A percentile compares a stretch with the other conserved stretches of the same genome.
Evolutionary conservation across 2,888 invertebrate species (phyloP).

Genomic region (Nomada lathburiana): DNA sequence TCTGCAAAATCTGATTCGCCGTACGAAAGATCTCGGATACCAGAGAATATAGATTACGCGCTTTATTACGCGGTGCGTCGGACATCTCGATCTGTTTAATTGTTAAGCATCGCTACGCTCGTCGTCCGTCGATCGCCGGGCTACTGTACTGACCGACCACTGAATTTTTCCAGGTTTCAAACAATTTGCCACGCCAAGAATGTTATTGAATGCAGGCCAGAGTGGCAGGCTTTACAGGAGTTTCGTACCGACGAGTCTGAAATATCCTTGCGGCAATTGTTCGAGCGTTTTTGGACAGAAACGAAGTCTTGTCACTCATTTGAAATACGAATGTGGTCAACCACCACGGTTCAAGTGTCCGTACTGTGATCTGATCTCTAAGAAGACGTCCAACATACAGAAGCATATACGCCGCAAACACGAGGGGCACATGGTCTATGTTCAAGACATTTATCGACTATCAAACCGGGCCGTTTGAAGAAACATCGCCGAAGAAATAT

Average conservation of each 20-base stretch:
- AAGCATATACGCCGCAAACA: constrained; percentile 77
- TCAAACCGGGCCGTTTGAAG: constrained; percentile 28
- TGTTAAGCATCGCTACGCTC: background rate
- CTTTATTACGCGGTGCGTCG: background rate
- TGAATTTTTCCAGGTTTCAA: constrained; percentile 60
- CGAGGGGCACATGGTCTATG: constrained; percentile 68
- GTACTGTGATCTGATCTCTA: constrained; percentile 78
- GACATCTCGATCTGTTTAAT: background rate
- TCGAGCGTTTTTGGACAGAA: constrained; percentile 75
- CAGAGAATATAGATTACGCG: background rate
- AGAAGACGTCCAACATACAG: constrained; percentile 77
- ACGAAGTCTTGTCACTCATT: constrained; percentile 74
- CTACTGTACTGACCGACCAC: constrained; percentile 30
- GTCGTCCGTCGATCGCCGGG: background rate
- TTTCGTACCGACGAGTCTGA: constrained; percentile 17
- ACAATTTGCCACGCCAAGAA: constrained; percentile 34
- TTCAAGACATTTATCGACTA: constrained; percentile 66
- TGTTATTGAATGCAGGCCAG: constrained; percentile 31
- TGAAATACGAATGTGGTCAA: constrained; percentile 80
- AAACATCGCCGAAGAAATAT: background rate
- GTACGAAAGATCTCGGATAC: too few relatives aligned
- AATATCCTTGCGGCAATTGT: constrained; percentile 77
- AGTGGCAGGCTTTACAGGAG: constrained; percentile 38
- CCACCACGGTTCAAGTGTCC: constrained; percentile 82
- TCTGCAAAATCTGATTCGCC: background rate